Evolutionary conservation across 2,113 vertebrate species (phyloP), one percentile per base, ranked within the genome.

Genomic region (Apeltes quadracus): DNA sequence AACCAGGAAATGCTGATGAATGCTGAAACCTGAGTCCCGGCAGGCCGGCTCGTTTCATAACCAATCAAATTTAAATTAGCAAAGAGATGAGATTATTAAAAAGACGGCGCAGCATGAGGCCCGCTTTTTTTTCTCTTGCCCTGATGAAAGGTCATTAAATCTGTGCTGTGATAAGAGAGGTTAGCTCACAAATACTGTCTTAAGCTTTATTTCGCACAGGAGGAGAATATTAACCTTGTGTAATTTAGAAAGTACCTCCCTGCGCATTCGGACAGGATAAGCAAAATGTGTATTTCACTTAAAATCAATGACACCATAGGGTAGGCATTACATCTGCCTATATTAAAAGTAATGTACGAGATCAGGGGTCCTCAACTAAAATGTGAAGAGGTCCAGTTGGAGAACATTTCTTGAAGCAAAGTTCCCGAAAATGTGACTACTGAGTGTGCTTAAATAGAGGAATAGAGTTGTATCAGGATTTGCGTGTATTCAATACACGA

Each of bases 41-140:
- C 93, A 92, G 92, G 87, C 89, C 83, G 89, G 54, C 83, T 89
- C 91, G 93, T 94, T 95, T 96, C 90, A 91, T 87, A 91, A 85
- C 94, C 94, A 95, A 93, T 95, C 94, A 93, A 94, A 94, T 90
- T 90, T 93, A 93, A 95, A 94, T 94, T 93, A 95, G 93, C 94
- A 94, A 94, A 93, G 89, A 85, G 91, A 92, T 59, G 44, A 79
- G 92, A 92, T 93, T 94, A 94, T 94, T 95, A 94, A 92, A 75
- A 93, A 93, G 90, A 81, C 36, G 13, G 91, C 70, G 75, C 69
- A 51, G 78, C 44, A 20, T 64, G 58, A 61, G 61, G 29, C 54
- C 1, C 1, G 32, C 32, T 29, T 34, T 76, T 29, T 51, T 0
- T 48, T 29, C 87, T 88, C 88, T 88, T 91, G 90, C 89, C 82